Evolutionary conservation across 2,888 invertebrate species (phyloP).

Genomic region (Amphipyra tragopoginis): DNA sequence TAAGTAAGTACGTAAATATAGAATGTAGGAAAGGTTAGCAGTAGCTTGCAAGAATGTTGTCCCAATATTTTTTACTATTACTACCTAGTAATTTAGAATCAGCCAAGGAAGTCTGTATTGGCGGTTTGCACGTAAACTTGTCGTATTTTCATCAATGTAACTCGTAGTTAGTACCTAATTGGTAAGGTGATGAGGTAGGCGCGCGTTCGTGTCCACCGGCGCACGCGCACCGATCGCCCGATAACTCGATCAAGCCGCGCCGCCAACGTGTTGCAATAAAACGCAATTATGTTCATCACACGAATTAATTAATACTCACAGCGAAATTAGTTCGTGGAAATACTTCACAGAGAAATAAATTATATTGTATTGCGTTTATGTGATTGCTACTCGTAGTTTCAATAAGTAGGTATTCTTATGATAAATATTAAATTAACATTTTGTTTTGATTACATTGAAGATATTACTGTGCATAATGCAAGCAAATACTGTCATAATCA

Average conservation of each 20-base stretch:
- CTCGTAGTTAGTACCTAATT: slow-evolving; percentile 59
- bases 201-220: slow-evolving; percentile 47
- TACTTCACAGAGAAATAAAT: slow-evolving; percentile 24
- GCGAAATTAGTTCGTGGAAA: slow-evolving; percentile 65
- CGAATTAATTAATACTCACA: slow-evolving; percentile 65
- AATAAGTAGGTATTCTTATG: no score
- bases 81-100: slow-evolving; percentile 24
- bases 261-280: slow-evolving; percentile 69
- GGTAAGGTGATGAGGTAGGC: slow-evolving; percentile 57
- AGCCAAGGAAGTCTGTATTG: slow-evolving; percentile 6
- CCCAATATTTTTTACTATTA: neutral
- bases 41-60: slow-evolving; percentile 23
- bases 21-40: slow-evolving; percentile 25
- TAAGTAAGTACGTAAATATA: neutral
- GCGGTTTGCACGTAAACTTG: slow-evolving; percentile 27
- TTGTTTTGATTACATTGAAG: neutral
- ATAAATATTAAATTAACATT: neutral
- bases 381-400: slow-evolving; percentile 1
- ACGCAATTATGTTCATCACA: slow-evolving; percentile 70
- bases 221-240: slow-evolving; percentile 62
- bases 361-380: neutral
- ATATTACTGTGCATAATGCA: neutral
- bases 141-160: slow-evolving; percentile 46
- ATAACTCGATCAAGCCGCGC: slow-evolving; percentile 66
- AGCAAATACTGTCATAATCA: neutral